phyloP scores from a whole-genome alignment of 2,113 vertebrate genomes.

The Mandrillus leucophaeus region DNA sequence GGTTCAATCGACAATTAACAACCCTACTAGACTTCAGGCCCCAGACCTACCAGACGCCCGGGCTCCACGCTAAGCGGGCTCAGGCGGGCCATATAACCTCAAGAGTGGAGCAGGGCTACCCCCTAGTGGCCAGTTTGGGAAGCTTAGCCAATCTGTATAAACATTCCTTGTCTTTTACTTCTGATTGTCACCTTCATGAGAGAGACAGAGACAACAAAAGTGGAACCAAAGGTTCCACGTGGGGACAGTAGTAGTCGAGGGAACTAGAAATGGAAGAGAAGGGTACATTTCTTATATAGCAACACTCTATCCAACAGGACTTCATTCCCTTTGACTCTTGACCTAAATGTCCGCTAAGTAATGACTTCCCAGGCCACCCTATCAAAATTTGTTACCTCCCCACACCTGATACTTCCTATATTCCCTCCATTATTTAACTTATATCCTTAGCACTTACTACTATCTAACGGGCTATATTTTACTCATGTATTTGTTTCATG shows the following conservation, averaged over 20 bases:
- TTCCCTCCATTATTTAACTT: neutral
- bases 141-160: neutral
- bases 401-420: neutral
- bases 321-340: neutral
- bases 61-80: accelerated
- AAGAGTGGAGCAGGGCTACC: neutral
- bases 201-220: neutral
- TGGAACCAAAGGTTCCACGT: neutral
- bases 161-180: neutral
- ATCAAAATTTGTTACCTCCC: neutral
- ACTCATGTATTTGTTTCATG: neutral
- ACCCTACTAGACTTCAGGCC: neutral
- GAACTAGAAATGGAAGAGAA: neutral
- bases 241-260: neutral
- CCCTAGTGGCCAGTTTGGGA: slow-evolving; percentile 42
- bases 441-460: neutral
- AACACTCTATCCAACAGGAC: neutral
- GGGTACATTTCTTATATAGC: neutral
- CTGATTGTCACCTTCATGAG: neutral
- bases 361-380: neutral
- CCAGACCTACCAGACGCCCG: accelerated
- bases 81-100: accelerated
- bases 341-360: neutral
- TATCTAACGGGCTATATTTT: neutral
- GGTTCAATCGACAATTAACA: neutral